Evolutionary conservation across 1,140 invertebrate species (phyloP).

Genomic region (Coenobita brevimanus): DNA sequence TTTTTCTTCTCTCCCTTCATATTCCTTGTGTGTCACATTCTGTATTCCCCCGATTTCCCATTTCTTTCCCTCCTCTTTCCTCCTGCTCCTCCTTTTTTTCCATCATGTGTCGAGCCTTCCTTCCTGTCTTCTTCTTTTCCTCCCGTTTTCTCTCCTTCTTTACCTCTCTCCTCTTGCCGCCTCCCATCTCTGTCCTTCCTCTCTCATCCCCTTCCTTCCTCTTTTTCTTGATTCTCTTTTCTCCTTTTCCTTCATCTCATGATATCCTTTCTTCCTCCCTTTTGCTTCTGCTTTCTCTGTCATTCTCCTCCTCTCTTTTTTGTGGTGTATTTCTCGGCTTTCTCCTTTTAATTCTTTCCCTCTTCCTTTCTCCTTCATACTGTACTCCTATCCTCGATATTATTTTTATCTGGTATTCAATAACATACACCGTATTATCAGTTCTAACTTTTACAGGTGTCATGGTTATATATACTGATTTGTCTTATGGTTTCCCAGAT

Average conservation of each 20-base stretch:
- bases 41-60: too few relatives aligned
- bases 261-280: not conserved
- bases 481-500: too few relatives aligned
- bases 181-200: not conserved
- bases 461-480: too few relatives aligned
- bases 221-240: not conserved
- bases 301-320: not conserved
- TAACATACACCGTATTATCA: too few relatives aligned
- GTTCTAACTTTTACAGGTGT: too few relatives aligned
- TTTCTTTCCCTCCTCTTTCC: slow-evolving; percentile 8
- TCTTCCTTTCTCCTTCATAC: not conserved
- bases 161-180: not conserved
- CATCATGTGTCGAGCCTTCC: not conserved
- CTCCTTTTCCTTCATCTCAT: not conserved
- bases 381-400: not conserved
- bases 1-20: not conserved
- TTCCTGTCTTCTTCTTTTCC: not conserved
- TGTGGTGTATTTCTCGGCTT: not conserved
- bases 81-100: not conserved
- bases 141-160: not conserved
- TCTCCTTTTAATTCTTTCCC: not conserved
- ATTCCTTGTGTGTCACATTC: not conserved
- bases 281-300: not conserved
- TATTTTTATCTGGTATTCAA: not conserved
- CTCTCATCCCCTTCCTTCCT: too few relatives aligned